Percentiles rank a stretch among this genome's conserved stretches.
Conservation (phyloP, 1,140 invertebrate species). For the Chrysomallon squamiferum region DNA sequence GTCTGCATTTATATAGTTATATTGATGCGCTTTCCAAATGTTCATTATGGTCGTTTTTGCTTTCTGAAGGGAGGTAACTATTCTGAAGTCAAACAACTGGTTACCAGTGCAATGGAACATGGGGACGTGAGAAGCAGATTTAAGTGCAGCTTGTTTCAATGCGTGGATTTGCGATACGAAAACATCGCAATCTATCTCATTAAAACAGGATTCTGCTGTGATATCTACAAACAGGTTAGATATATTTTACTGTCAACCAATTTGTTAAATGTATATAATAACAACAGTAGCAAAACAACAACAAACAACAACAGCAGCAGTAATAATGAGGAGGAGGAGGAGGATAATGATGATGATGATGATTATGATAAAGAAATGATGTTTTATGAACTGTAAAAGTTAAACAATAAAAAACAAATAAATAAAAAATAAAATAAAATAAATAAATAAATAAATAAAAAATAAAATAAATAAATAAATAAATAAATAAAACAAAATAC, state of each 20-base stretch:
- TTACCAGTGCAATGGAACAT: slow-evolving; percentile 34
- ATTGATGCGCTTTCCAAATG: too few species aligned
- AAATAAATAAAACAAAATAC: too few species aligned
- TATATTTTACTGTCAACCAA: not conserved
- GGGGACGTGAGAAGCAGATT: slow-evolving; percentile 35
- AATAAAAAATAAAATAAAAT: too few species aligned
- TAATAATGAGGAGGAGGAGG: too few species aligned
- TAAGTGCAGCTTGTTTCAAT: slow-evolving; percentile 46
- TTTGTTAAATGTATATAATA: not conserved
- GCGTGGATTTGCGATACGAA: slow-evolving; percentile 45
- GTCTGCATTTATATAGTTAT: too few species aligned
- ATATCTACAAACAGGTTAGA: slow-evolving; percentile 53
- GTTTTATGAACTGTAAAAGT: not conserved
- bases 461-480: too few species aligned
- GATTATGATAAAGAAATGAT: not conserved
- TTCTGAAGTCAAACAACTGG: slow-evolving; percentile 35
- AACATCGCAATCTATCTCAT: slow-evolving; percentile 51
- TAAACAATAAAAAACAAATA: not conserved
- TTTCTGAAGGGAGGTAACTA: slow-evolving; percentile 40
- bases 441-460: too few species aligned
- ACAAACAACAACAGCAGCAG: not conserved
- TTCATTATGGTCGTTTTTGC: too few species aligned
- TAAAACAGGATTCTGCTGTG: slow-evolving; percentile 42
- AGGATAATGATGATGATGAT: not conserved
- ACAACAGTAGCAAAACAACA: too few species aligned